Evolutionary conservation across 2,113 vertebrate genomes (phyloP).

Genomic region (western clawed frog (Xenopus tropicalis)): DNA sequence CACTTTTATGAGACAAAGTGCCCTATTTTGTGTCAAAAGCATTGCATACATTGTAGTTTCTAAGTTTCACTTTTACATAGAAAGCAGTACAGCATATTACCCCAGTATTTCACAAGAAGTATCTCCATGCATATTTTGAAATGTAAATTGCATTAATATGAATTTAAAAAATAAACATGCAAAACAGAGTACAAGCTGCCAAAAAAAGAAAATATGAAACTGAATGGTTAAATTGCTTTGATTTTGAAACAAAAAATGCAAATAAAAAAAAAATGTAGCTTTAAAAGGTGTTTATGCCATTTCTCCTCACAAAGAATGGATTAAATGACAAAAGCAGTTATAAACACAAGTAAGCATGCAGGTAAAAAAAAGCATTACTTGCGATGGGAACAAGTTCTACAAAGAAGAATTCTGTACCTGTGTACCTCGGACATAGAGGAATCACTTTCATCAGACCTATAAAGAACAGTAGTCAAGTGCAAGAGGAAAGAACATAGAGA

Average conservation of each 20-base stretch:
- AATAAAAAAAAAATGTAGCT: not conserved
- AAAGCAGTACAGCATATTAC: no score
- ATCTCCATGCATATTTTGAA: no score
- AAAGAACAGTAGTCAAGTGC: constrained; percentile 68
- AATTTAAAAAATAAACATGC: not conserved
- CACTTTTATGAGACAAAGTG: no score
- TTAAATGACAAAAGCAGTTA: not conserved
- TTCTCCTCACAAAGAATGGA: no score
- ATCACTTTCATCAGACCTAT: constrained; percentile 83
- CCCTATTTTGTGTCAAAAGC: no score
- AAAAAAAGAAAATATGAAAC: not conserved
- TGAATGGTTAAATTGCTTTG: not conserved
- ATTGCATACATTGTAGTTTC: no score
- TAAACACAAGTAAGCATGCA: constrained; percentile 59
- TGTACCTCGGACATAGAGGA: constrained; percentile 77
- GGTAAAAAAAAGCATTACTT: constrained; percentile 52
- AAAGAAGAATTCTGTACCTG: constrained; percentile 71
- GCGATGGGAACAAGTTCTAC: constrained; percentile 49
- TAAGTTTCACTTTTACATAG: no score
- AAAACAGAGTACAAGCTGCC: not conserved
- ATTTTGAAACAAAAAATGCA: not conserved
- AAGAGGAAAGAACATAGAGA: constrained; percentile 68
- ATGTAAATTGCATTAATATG: no score
- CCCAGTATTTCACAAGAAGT: no score
- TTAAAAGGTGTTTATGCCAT: not conserved